Evolutionary conservation across 1,140 invertebrate genomes (phyloP).

Genomic region (Drosophila parabipectinata): DNA sequence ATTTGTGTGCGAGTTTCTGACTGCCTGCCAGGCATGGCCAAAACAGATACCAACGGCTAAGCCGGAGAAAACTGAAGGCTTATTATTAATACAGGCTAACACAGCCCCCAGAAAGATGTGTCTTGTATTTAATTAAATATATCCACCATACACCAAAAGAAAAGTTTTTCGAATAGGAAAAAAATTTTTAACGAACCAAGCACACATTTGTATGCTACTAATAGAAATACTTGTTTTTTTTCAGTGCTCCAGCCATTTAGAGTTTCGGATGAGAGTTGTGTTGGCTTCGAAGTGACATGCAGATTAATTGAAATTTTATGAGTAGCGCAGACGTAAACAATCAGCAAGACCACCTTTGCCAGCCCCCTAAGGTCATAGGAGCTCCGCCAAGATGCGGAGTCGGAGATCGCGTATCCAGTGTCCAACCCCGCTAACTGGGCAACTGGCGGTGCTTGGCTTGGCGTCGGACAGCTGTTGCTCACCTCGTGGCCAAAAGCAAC

Average conservation of each 20-base stretch:
- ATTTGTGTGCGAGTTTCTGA: slow-evolving; percentile 70
- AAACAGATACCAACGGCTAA: slow-evolving; percentile 52
- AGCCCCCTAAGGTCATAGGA: slow-evolving; percentile 78
- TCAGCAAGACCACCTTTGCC: slow-evolving; percentile 81
- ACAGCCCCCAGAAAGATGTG: slow-evolving; percentile 43
- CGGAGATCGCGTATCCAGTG: slow-evolving; percentile 33
- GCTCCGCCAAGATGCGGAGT: slow-evolving; percentile 31
- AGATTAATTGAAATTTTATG: slow-evolving; percentile 83
- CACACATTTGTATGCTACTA: not conserved
- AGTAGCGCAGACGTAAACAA: slow-evolving; percentile 81
- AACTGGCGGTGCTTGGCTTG: slow-evolving; percentile 21
- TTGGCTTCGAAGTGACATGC: slow-evolving; percentile 64
- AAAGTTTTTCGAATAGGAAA: not conserved
- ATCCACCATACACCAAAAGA: slow-evolving; percentile 13
- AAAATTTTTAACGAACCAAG: too few relatives aligned
- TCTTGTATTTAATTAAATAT: slow-evolving; percentile 72
- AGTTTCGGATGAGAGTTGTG: slow-evolving; percentile 9
- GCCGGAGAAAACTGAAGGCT: slow-evolving; percentile 61
- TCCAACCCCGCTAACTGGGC: slow-evolving; percentile 18
- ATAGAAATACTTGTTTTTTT: not conserved
- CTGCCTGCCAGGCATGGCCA: slow-evolving; percentile 43
- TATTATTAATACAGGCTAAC: slow-evolving; percentile 63
- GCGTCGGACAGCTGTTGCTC: slow-evolving; percentile 47
- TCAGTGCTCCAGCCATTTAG: slow-evolving; percentile 37
- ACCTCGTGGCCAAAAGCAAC: slow-evolving; percentile 35